Conservation (phyloP, 2,888 invertebrate species). For the Eucera pruinosa region DNA sequence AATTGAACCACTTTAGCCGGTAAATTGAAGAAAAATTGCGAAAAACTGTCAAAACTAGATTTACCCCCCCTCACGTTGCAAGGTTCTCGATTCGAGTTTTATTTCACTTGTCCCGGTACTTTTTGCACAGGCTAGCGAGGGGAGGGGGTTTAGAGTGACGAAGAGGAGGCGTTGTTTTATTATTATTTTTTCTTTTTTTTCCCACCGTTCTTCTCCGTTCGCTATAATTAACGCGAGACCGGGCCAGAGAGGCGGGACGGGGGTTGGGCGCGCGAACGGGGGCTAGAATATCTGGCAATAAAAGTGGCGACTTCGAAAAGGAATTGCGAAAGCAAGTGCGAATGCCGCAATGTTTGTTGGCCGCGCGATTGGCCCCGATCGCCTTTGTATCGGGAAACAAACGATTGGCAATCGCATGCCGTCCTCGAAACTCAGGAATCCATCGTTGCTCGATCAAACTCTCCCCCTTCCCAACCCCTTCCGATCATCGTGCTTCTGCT, state of each 20-base stretch:
- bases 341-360: slow-evolving; percentile 71
- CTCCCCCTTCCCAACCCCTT: slow-evolving; percentile 20
- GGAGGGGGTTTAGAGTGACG: too few relatives aligned
- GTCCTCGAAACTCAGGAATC: slow-evolving; percentile 82
- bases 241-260: slow-evolving; percentile 9
- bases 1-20: too few relatives aligned
- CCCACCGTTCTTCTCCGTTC: slow-evolving; percentile 26
- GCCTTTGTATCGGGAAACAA: slow-evolving; percentile 78
- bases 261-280: background rate
- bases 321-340: slow-evolving; percentile 71
- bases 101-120: too few relatives aligned
- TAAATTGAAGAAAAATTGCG: too few relatives aligned
- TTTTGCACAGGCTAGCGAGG: too few relatives aligned
- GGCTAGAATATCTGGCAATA: slow-evolving; percentile 68
- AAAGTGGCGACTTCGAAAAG: slow-evolving; percentile 69
- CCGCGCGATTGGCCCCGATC: slow-evolving; percentile 78
- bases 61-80: too few relatives aligned
- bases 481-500: slow-evolving; percentile 24
- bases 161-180: too few relatives aligned
- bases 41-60: too few relatives aligned
- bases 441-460: slow-evolving; percentile 65
- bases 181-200: too few relatives aligned
- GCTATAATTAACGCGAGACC: slow-evolving; percentile 60
- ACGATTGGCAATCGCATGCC: slow-evolving; percentile 81
- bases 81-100: too few relatives aligned